Evolutionary conservation across 2,797 vertebrate genomes (phyloP), one percentile per base, ranked within the genome.

Genomic region (Hypotaenidia okinawae): DNA sequence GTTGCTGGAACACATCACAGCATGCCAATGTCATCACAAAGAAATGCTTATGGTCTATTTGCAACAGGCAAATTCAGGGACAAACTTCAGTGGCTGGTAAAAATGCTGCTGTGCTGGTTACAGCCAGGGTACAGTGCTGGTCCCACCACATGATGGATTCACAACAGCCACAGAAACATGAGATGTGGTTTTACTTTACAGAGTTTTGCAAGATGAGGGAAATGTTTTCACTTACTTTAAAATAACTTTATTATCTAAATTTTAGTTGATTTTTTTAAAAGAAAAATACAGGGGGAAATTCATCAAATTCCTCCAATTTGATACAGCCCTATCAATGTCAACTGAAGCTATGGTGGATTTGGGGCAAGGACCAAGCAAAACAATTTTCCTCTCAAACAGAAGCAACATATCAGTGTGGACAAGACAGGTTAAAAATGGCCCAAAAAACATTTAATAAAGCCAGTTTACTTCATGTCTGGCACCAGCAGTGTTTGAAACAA

Each of bases 231-330:
- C n/a, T n/a, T n/a, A n/a, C n/a, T n/a, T n/a, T n/a, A n/a, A n/a
- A n/a, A n/a, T n/a, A n/a, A 37, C 67, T 82, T 68, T 58, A 68
- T 41, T 62, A 73, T 13, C 7, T 10, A 47, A 67, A 43, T 11
- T 32, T 67, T 47, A 52, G 61, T 41, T 49, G 2, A 68, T 27
- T 27, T 16, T 25, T 84, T 75, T 55, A 1, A 22, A 39, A 69
- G 13, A 41, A 69, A 73, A 73, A 30, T 2, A 0, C 4, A 6
- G 3, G 9, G 5, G 1, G 0, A 1, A 57, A 49, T 1, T 25
- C 21, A 16, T 84, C 12, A n/a, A 11, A 64, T 66, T 79, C 30
- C 24, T 90, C 30, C 4, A 4, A 8, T 63, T 62, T 94, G 33
- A 76, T 66, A 51, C 45, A 25, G 39, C 84, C 35, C 10, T 18